A percentile compares a stretch with the other conserved stretches of the same genome.
Evolutionary conservation across 2,888 invertebrate genomes (phyloP).

Genomic region (Anticlea derivata): DNA sequence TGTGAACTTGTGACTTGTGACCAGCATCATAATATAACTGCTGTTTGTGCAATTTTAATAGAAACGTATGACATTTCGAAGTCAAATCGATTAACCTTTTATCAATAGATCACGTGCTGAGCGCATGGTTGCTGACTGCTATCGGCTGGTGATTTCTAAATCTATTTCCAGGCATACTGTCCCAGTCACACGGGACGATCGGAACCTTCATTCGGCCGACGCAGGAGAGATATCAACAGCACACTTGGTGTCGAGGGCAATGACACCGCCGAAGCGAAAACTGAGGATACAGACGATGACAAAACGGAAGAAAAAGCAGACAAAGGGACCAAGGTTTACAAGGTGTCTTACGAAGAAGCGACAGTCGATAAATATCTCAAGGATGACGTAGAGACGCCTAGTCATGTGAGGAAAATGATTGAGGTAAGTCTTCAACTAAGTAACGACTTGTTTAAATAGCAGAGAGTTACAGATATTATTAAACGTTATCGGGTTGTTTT

Average conservation of each 20-base stretch:
- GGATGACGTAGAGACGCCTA: constrained; percentile 84
- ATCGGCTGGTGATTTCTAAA: not conserved
- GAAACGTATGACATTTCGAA: constrained; percentile 8
- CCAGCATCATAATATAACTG: constrained; percentile 35
- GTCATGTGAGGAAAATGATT: constrained; percentile 95
- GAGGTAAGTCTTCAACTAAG: constrained; percentile 83
- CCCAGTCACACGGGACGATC: constrained; percentile 91
- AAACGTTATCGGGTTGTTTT: too few species aligned
- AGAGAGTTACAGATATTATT: too few species aligned
- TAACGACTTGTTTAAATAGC: too few species aligned
- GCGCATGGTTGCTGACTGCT: constrained; percentile 27
- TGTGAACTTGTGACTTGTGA: constrained; percentile 20
- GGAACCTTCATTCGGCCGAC: constrained; percentile 92
- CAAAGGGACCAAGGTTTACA: constrained; percentile 56
- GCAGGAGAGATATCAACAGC: constrained; percentile 82
- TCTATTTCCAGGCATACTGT: constrained; percentile 87
- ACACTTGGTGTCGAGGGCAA: constrained; percentile 58
- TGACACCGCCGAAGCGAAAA: constrained; percentile 59
- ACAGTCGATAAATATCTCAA: constrained; percentile 75
- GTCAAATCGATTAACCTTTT: constrained; percentile 20
- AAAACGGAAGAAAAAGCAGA: constrained; percentile 35
- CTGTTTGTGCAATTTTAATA: constrained; percentile 47
- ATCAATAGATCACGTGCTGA: constrained; percentile 35
- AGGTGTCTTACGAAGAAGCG: constrained; percentile 70
- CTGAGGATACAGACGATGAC: constrained; percentile 45